Percentiles rank a stretch among this genome's conserved stretches.
These are phyloP conservation scores for Labeo calbasu DNA, from an alignment of 2,797 vertebrate species.

Conservation along the genomic window DNA sequence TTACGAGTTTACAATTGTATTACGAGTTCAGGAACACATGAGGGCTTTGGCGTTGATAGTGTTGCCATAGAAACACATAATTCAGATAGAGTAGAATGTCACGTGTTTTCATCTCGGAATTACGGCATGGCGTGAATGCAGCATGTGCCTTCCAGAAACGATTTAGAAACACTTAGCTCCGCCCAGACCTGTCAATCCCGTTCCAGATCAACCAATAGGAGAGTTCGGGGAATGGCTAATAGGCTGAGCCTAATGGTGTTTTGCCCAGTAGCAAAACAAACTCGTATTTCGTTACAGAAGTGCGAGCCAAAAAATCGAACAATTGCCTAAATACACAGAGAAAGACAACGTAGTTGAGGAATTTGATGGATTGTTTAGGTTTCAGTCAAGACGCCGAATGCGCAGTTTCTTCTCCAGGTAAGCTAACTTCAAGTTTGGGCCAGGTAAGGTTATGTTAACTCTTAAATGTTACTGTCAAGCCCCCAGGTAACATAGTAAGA, in stretches of 20 bases:
- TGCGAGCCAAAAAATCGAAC: not conserved
- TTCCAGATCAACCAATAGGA: not conserved
- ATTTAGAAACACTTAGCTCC: too few relatives aligned
- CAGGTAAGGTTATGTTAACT: not conserved
- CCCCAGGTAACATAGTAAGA: not conserved
- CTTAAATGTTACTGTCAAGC: not conserved
- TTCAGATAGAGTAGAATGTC: too few relatives aligned
- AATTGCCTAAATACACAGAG: not conserved
- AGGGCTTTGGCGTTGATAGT: too few relatives aligned
- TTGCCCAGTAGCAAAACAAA: not conserved
- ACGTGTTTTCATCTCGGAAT: too few relatives aligned
- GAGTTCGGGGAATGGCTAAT: not conserved
- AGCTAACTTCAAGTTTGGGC: not conserved
- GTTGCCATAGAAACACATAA: too few relatives aligned
- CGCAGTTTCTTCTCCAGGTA: not conserved
- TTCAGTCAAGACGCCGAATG: not conserved
- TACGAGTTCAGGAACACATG: too few relatives aligned
- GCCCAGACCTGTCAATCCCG: not conserved
- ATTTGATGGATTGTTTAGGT: not conserved
- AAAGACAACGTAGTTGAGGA: not conserved
- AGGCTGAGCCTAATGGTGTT: not conserved
- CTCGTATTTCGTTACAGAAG: not conserved
- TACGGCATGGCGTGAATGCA: too few relatives aligned
- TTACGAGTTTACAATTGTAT: too few relatives aligned
- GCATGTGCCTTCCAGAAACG: not conserved